Conservation (phyloP, 2,797 vertebrate species). For the Naso thynnoides region DNA sequence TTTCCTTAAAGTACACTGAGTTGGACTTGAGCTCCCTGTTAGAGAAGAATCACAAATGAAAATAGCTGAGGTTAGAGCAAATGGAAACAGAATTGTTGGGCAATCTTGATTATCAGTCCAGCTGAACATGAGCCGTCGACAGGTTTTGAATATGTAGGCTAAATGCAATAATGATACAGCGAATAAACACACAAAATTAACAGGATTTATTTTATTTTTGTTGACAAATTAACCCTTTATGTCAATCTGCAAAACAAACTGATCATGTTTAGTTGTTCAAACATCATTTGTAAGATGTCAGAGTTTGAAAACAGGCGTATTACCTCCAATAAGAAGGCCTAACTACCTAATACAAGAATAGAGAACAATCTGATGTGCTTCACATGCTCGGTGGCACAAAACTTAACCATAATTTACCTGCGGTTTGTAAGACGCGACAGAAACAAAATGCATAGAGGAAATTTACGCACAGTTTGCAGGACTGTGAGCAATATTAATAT, state of each 20-base stretch:
- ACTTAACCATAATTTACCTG: background rate
- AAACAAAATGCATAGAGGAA: background rate
- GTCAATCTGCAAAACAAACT: background rate
- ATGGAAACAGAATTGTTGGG: background rate
- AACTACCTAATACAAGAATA: background rate
- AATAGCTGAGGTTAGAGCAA: constrained; percentile 15
- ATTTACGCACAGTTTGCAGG: background rate
- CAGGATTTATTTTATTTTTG: background rate
- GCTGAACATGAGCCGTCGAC: background rate
- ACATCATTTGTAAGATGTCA: background rate
- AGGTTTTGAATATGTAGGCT: too few species aligned
- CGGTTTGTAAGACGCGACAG: background rate
- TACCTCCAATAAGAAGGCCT: too few species aligned
- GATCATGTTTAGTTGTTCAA: background rate
- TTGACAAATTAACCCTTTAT: background rate
- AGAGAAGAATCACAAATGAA: background rate
- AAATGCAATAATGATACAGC: too few species aligned
- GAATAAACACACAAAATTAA: background rate
- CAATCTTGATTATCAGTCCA: background rate
- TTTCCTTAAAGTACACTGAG: constrained; percentile 87
- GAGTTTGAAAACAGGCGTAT: too few species aligned
- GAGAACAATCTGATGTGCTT: background rate
- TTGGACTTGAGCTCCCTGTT: constrained; percentile 86
- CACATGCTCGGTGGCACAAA: background rate
- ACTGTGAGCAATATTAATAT: background rate